A percentile compares a stretch with the other conserved stretches of the same genome.
These are phyloP conservation scores for Octomys mimax DNA, from an alignment of 2,797 vertebrate species.

Conservation along the genomic window DNA sequence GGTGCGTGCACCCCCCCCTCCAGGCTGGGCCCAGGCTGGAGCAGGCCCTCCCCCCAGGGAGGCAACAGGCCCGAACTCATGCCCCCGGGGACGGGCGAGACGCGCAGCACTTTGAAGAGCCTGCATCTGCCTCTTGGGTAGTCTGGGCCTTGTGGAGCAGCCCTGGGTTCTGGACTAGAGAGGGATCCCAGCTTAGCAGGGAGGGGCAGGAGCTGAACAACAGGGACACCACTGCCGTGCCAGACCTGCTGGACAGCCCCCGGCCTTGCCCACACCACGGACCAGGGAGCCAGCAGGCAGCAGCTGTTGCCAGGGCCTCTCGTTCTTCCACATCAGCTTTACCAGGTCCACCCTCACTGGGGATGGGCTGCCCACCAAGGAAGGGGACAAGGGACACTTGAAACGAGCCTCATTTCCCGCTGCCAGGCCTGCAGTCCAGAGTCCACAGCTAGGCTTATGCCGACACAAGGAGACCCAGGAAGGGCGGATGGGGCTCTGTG, in stretches of 20 bases:
- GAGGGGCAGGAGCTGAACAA: neutral
- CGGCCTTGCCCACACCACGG: neutral
- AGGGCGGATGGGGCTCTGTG: accelerated
- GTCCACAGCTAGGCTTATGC: neutral
- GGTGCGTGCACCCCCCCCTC: neutral
- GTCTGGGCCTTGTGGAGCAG: neutral
- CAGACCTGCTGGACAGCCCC: accelerated
- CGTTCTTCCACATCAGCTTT: neutral
- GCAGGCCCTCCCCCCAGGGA: accelerated
- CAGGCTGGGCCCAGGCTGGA: accelerated
- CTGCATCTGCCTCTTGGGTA: neutral
- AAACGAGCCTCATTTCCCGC: accelerated
- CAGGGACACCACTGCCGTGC: accelerated
- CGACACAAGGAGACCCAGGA: neutral
- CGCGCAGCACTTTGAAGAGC: neutral
- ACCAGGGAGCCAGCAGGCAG: neutral
- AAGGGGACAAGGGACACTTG: accelerated
- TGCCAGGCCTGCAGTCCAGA: neutral
- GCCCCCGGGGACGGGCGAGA: neutral
- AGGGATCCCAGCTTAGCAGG: accelerated
- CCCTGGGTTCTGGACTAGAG: neutral
- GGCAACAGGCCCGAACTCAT: neutral
- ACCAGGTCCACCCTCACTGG: too few species aligned
- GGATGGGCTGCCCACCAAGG: neutral
- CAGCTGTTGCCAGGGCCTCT: neutral